These are phyloP conservation scores for Zeuzera pyrina DNA, from an alignment of 2,888 invertebrate species.

Conservation along the genomic window DNA sequence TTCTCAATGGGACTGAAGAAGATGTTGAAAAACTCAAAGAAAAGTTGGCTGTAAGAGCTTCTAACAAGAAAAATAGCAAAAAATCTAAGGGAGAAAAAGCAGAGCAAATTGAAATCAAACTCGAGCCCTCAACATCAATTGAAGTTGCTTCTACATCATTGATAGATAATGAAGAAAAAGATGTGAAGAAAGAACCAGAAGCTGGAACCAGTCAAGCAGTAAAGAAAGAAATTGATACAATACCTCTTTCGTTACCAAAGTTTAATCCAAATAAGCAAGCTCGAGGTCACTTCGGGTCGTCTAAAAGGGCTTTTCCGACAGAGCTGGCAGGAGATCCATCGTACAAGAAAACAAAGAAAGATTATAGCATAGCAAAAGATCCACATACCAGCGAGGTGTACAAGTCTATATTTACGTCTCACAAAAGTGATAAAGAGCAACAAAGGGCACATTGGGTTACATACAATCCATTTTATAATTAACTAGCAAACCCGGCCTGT, in stretches of 20 bases:
- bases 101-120: conserved; percentile 29
- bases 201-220: conserved; percentile 35
- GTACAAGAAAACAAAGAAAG: conserved; percentile 82
- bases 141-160: conserved; percentile 20
- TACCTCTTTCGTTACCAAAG: conserved; percentile 56
- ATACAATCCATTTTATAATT: conserved; percentile 96
- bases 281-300: conserved; percentile 58
- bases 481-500: too few relatives aligned
- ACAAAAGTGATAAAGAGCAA: conserved; percentile 89
- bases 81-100: conserved; percentile 56
- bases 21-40: conserved; percentile 77
- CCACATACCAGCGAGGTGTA: conserved; percentile 91
- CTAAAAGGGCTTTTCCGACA: conserved; percentile 48
- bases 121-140: conserved; percentile 25
- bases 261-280: conserved; percentile 55
- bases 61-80: conserved; percentile 79
- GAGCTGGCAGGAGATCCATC: conserved; percentile 75
- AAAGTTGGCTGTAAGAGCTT: conserved; percentile 79
- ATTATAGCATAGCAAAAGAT: conserved; percentile 92
- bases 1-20: conserved; percentile 90
- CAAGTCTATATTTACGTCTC: conserved; percentile 95
- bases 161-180: conserved; percentile 29
- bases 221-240: conserved; percentile 60
- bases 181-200: conserved; percentile 47
- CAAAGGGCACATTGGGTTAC: conserved; percentile 97